Conservation (phyloP, 2,113 vertebrate genomes). For the Emberiza fucata region DNA sequence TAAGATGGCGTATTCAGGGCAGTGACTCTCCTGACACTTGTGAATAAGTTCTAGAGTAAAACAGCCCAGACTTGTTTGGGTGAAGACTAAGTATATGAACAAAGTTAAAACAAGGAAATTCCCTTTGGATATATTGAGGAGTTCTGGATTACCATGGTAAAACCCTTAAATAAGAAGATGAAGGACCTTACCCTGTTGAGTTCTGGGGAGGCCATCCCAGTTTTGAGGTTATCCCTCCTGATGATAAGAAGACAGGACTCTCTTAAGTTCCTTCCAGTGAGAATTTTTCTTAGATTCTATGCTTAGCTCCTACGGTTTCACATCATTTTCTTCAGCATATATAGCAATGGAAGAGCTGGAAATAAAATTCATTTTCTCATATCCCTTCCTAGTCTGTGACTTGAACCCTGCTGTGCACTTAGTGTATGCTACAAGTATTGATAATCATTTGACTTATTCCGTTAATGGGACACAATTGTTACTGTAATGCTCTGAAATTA, state of each 20-base stretch:
- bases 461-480: neutral
- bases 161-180: neutral
- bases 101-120: neutral
- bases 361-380: neutral
- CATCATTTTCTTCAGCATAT: neutral
- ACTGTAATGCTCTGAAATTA: neutral
- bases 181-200: neutral
- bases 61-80: rapidly evolving
- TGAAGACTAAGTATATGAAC: neutral
- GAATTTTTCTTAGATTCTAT: rapidly evolving
- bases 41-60: neutral
- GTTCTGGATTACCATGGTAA: neutral
- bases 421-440: neutral
- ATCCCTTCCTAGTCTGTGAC: neutral
- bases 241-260: neutral
- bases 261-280: neutral
- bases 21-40: neutral
- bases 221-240: neutral
- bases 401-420: neutral
- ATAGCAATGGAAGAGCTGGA: neutral
- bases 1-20: neutral
- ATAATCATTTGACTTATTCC: neutral
- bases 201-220: neutral
- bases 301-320: neutral
- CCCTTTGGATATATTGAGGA: neutral